Evolutionary conservation across 2,797 vertebrate genomes (phyloP).

Genomic region (Hybognathus amarus): DNA sequence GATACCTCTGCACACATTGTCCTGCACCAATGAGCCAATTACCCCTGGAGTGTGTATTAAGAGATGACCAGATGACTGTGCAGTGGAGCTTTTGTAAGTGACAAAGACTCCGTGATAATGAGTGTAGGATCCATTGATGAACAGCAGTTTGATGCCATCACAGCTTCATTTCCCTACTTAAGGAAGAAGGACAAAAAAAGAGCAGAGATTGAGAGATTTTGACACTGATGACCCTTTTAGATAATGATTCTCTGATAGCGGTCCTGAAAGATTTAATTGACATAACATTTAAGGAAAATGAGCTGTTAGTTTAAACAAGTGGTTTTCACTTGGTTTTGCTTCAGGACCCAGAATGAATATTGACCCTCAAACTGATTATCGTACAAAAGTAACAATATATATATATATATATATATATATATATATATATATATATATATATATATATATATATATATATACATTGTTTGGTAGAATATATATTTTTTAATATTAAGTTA

Average conservation of each 20-base stretch:
- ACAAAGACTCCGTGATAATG: constrained; percentile 61
- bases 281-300: constrained; percentile 28
- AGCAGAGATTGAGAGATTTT: constrained; percentile 29
- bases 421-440: neutral
- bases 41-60: constrained; percentile 53
- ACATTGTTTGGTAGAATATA: too few species aligned
- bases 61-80: constrained; percentile 59
- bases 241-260: neutral
- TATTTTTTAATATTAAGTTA: too few species aligned
- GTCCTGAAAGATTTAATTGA: neutral
- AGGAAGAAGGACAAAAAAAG: constrained; percentile 41
- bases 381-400: neutral
- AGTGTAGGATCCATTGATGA: constrained; percentile 54
- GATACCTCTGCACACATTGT: constrained; percentile 38
- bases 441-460: neutral
- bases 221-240: constrained; percentile 25
- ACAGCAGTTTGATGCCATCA: constrained; percentile 51
- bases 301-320: constrained; percentile 36
- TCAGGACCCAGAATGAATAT: neutral
- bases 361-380: neutral
- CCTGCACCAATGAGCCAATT: constrained; percentile 46
- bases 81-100: constrained; percentile 56
- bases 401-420: neutral
- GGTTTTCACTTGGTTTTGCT: neutral
- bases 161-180: constrained; percentile 59